These are phyloP conservation scores for Muscicapa comitata DNA, from an alignment of 2,797 vertebrate genomes.

Conservation along the genomic window DNA sequence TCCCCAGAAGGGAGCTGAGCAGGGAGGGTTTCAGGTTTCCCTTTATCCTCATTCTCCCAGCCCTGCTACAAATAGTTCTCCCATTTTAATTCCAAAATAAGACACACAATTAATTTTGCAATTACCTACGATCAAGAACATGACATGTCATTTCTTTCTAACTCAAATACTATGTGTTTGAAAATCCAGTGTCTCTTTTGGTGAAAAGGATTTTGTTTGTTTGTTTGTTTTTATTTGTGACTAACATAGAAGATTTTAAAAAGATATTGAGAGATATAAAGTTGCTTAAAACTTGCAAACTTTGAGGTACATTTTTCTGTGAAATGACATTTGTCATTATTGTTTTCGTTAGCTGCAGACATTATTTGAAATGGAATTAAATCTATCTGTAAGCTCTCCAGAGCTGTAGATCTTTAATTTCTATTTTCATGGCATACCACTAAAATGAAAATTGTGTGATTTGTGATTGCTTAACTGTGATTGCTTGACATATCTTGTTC, in stretches of 20 bases:
- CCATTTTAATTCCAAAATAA: neutral
- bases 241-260: neutral
- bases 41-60: neutral
- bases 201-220: neutral
- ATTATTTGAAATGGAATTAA: neutral
- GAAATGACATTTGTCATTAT: neutral
- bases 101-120: neutral
- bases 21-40: neutral
- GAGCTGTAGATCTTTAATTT: conserved; percentile 34
- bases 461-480: conserved; percentile 14
- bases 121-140: neutral
- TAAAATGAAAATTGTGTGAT: conserved; percentile 35
- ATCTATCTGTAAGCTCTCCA: neutral
- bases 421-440: neutral
- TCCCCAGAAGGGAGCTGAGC: neutral
- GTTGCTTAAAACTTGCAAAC: neutral
- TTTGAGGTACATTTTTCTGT: neutral
- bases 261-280: neutral
- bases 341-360: conserved; percentile 11
- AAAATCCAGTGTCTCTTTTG: neutral
- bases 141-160: neutral
- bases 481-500: neutral
- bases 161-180: neutral
- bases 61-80: neutral
- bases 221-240: neutral